Conservation (phyloP, 2,888 invertebrate species). For the Amiota communis region DNA sequence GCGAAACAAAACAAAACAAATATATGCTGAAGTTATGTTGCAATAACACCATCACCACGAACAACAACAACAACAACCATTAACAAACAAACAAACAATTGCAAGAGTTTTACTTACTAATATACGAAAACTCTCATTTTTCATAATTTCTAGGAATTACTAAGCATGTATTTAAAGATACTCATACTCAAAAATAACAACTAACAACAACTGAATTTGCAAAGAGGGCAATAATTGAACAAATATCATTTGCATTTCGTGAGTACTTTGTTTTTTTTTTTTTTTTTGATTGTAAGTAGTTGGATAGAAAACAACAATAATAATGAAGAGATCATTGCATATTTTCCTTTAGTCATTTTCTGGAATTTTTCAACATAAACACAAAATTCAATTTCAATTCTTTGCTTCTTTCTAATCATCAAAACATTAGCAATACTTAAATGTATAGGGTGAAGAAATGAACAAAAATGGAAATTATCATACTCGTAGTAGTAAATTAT, state of each 20-base stretch:
- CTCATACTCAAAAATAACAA: not conserved
- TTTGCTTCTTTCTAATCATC: too few relatives aligned
- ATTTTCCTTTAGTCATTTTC: not conserved
- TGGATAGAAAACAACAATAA: not conserved
- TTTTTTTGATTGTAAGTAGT: too few relatives aligned
- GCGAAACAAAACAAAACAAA: too few relatives aligned
- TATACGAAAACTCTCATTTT: slow-evolving; percentile 53
- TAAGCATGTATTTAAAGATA: slow-evolving; percentile 19
- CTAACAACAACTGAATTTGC: not conserved
- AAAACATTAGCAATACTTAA: too few relatives aligned
- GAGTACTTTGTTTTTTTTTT: not conserved
- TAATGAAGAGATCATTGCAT: slow-evolving; percentile 13
- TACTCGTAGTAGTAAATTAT: too few relatives aligned
- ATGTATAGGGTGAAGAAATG: too few relatives aligned
- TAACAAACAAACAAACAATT: not conserved
- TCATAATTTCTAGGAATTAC: slow-evolving; percentile 60
- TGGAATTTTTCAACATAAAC: too few relatives aligned
- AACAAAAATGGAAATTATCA: too few relatives aligned
- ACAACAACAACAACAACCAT: not conserved
- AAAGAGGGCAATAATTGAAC: not conserved
- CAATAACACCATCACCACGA: slow-evolving; percentile 41
- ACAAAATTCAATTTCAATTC: too few relatives aligned
- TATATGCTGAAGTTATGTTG: slow-evolving; percentile 49
- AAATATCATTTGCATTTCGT: slow-evolving; percentile 13
- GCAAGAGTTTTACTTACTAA: not conserved